Evolutionary conservation across 2,888 invertebrate species (phyloP), one percentile per base, ranked within the genome.

Genomic region (Drosophila tripunctata): DNA sequence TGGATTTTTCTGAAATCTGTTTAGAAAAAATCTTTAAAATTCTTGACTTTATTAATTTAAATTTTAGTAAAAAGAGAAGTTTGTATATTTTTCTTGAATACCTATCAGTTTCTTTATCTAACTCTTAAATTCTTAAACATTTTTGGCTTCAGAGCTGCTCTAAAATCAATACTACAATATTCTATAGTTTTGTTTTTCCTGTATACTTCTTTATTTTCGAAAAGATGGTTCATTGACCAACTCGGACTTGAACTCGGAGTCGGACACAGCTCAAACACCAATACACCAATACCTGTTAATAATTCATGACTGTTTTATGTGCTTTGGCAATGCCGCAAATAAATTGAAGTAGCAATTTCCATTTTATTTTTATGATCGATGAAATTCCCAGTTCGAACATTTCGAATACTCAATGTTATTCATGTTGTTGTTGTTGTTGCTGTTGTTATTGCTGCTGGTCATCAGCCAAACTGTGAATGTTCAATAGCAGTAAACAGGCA

Each of bases 351-450:
- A 79, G 84, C 82, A 75, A 81, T 75, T 76, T 75, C 76, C 73
- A 82, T 89, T 89, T 89, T 75, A 88, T 80, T 90, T 90, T 90
- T 90, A 90, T 90, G 90, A 90, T 90, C 89, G 88, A 90, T 89
- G 82, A 80, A 88, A 90, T 90, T 90, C 90, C 90, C 91, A 88
- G 79, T 81, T 84, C 86, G 88, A 83, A 77, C 81, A 81, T 88
- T 79, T 78, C 64, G 63, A 57, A 65, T 72, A 30, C 36, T 33
- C 48, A 33, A 17, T 58, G 41, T 38, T 54, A 30, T 35, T 54
- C 30, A 24, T 52, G 47, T 27, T 21, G 21, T 43, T 64, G 6
- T 15, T 30, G 4, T 17, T 47, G 10, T 47, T 30, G 14, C 35
- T 35, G 4, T 40, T 36, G 17, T 48, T 21, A 41, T 38, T 43